Percentiles rank a stretch among this genome's conserved stretches.
Evolutionary conservation across 2,797 vertebrate genomes (phyloP).

Genomic region (Catostomus latipinnis): DNA sequence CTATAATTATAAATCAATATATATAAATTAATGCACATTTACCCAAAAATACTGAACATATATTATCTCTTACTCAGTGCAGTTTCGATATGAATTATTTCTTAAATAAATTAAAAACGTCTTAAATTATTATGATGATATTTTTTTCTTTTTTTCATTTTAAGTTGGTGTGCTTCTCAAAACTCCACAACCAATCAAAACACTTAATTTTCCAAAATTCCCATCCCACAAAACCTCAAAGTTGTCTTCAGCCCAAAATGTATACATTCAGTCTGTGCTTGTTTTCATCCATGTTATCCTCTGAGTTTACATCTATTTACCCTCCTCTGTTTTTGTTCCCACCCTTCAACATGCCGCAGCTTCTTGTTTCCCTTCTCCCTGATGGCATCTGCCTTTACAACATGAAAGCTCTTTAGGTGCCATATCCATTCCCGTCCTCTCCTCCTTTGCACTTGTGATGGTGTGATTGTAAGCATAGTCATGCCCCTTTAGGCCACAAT

Average conservation of each 20-base stretch:
- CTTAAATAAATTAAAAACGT: no score
- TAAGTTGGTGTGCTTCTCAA: not conserved
- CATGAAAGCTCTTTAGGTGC: slow-evolving; percentile 25
- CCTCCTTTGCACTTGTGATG: slow-evolving; percentile 55
- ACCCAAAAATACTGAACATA: no score
- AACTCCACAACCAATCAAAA: slow-evolving; percentile 12
- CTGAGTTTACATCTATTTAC: slow-evolving; percentile 67
- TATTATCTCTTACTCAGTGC: no score
- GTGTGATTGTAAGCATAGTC: slow-evolving; percentile 63
- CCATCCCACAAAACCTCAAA: not conserved
- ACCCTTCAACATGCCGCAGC: slow-evolving; percentile 20
- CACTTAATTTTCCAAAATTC: slow-evolving; percentile 1
- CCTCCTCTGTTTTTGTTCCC: slow-evolving; percentile 46
- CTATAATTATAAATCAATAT: no score
- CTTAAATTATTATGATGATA: no score
- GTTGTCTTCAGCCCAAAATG: not conserved
- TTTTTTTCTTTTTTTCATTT: not conserved
- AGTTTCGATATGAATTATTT: no score
- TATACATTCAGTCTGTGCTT: slow-evolving; percentile 52
- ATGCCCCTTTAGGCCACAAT: slow-evolving; percentile 59
- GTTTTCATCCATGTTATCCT: slow-evolving; percentile 61
- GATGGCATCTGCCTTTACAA: slow-evolving; percentile 15
- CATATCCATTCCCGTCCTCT: slow-evolving; percentile 11
- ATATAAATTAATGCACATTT: no score
- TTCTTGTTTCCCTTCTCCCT: slow-evolving; percentile 36